Conservation (phyloP, 2,888 invertebrate genomes). For the Dicycla oo region DNA sequence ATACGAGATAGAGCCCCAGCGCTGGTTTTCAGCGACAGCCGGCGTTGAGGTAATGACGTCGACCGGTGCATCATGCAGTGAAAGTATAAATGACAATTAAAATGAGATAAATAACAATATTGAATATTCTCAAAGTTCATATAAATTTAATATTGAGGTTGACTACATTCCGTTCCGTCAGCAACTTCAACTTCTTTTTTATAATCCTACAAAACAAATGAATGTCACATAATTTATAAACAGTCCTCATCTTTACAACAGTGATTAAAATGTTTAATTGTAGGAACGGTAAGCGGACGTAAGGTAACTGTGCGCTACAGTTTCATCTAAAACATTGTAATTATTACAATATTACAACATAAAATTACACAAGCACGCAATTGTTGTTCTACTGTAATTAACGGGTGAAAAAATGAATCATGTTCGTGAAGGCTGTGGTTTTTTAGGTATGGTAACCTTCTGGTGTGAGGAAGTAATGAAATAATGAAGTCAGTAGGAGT, state of each 20-base stretch:
- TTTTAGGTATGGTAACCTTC: slow-evolving; percentile 49
- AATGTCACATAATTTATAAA: slow-evolving; percentile 39
- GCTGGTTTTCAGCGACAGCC: too few species aligned
- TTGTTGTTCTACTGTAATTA: slow-evolving; percentile 76
- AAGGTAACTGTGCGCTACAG: slow-evolving; percentile 82
- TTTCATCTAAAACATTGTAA: slow-evolving; percentile 83
- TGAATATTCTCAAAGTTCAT: too few species aligned
- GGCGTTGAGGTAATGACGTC: too few species aligned
- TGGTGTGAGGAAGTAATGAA: slow-evolving; percentile 26
- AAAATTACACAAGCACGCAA: slow-evolving; percentile 75
- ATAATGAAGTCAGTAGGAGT: slow-evolving; percentile 8
- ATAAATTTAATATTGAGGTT: too few species aligned
- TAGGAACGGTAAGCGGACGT: slow-evolving; percentile 88
- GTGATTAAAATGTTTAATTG: slow-evolving; percentile 90
- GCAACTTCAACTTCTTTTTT: background rate
- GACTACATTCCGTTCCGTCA: too few species aligned
- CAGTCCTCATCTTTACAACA: slow-evolving; percentile 62
- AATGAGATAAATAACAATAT: too few species aligned
- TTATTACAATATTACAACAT: slow-evolving; percentile 72
- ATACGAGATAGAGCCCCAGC: too few species aligned
- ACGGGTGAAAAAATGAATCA: slow-evolving; percentile 72
- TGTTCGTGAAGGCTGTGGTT: slow-evolving; percentile 55
- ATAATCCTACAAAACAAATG: slow-evolving; percentile 5
- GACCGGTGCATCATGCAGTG: too few species aligned
- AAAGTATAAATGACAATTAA: too few species aligned